Evolutionary conservation across 2,888 invertebrate species (phyloP).

Genomic region (Steinernema hermaphroditum): DNA sequence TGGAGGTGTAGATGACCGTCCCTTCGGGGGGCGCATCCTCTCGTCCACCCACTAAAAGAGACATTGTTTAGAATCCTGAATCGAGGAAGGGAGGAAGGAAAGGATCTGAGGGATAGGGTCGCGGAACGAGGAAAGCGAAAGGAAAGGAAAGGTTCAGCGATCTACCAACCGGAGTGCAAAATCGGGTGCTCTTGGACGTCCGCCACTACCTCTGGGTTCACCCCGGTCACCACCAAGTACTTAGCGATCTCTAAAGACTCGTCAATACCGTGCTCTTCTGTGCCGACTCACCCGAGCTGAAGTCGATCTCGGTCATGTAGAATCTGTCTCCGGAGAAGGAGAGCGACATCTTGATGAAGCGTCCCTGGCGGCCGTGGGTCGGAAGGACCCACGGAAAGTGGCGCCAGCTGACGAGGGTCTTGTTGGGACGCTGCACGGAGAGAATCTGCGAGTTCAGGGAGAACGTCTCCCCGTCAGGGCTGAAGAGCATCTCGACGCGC

Average conservation of each 20-base stretch:
- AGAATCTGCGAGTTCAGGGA: slow-evolving; percentile 49
- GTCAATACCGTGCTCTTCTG: neutral
- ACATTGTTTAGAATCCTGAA: neutral
- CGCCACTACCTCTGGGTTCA: neutral
- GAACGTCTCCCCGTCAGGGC: slow-evolving; percentile 49
- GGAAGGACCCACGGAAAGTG: slow-evolving; percentile 23
- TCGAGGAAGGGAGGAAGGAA: neutral
- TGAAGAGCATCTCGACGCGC: slow-evolving; percentile 38
- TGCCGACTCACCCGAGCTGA: slow-evolving; percentile 77
- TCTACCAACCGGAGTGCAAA: slow-evolving; percentile 20
- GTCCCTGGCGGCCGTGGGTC: slow-evolving; percentile 17
- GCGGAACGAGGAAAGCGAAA: slow-evolving; percentile 4
- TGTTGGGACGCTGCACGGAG: slow-evolving; percentile 39
- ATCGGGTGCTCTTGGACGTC: neutral
- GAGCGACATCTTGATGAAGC: slow-evolving; percentile 50
- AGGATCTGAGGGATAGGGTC: neutral
- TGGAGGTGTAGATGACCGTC: neutral
- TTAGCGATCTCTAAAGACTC: slow-evolving; percentile 17
- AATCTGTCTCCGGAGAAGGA: slow-evolving; percentile 83
- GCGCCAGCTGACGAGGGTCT: slow-evolving; percentile 25
- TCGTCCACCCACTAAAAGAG: slow-evolving; percentile 3
- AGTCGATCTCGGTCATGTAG: slow-evolving; percentile 84
- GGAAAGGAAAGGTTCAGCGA: neutral
- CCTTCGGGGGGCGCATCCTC: neutral
- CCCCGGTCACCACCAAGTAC: slow-evolving; percentile 7